These are phyloP conservation scores for Heteropelma amictum DNA, from an alignment of 2,888 invertebrate species.

Conservation along the genomic window DNA sequence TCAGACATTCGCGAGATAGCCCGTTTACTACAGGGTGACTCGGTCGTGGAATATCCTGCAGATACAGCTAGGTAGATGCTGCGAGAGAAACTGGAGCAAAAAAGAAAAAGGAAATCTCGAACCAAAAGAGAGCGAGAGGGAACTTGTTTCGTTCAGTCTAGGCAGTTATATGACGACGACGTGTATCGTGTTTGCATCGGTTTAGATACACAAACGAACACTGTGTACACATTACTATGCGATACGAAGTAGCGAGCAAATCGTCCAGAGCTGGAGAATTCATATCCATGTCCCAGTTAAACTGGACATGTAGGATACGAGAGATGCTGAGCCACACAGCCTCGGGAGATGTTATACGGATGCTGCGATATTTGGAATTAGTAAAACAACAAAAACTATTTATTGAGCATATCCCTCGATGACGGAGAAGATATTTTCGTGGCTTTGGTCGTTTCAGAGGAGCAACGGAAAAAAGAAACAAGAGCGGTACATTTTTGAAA, in stretches of 20 bases:
- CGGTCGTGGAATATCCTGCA: conserved; percentile 5
- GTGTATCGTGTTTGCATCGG: conserved; percentile 38
- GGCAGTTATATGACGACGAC: conserved; percentile 26
- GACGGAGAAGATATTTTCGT: too few species aligned
- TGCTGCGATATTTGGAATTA: background rate
- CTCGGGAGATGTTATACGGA: background rate
- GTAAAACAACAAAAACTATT: background rate
- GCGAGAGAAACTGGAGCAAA: background rate
- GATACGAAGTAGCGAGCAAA: conserved; percentile 18
- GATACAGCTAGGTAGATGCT: background rate
- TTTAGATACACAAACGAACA: conserved; percentile 26
- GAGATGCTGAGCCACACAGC: background rate
- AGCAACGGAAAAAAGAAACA: too few species aligned
- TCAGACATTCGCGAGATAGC: conserved; percentile 11
- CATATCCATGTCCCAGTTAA: conserved; percentile 12
- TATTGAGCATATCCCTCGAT: too few species aligned
- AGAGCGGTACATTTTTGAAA: too few species aligned
- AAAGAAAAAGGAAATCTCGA: conserved; percentile 1
- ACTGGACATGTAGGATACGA: background rate
- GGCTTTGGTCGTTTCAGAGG: too few species aligned
- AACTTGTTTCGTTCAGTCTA: background rate
- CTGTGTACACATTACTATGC: conserved; percentile 5
- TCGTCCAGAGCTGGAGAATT: background rate
- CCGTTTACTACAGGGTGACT: background rate
- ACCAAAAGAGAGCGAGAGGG: background rate